Conservation (phyloP, 2,888 invertebrate genomes). For the Odiellus spinosus region DNA sequence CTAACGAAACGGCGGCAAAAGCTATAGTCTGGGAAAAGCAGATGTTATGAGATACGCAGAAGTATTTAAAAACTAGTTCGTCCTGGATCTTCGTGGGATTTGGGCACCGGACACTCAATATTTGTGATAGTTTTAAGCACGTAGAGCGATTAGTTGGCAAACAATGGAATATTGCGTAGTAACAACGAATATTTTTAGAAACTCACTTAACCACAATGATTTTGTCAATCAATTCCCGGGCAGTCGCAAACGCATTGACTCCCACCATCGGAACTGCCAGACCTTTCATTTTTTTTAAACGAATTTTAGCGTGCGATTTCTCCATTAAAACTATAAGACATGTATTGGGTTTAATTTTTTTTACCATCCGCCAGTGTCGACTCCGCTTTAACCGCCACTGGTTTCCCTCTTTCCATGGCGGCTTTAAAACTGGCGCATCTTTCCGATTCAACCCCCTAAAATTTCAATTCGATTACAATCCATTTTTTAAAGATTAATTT, state of each 20-base stretch:
- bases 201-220: slow-evolving; percentile 52
- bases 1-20: too few species aligned
- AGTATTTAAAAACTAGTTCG: too few species aligned
- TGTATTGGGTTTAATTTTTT: too few species aligned
- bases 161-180: not conserved
- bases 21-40: too few species aligned
- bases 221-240: slow-evolving; percentile 54
- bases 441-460: slow-evolving; percentile 77
- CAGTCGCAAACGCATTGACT: slow-evolving; percentile 63
- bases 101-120: too few species aligned
- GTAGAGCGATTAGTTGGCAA: not conserved
- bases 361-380: slow-evolving; percentile 70
- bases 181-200: not conserved
- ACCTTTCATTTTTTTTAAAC: slow-evolving; percentile 24
- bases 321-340: too few species aligned
- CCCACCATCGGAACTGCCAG: slow-evolving; percentile 75
- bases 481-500: too few species aligned
- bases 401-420: slow-evolving; percentile 51
- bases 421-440: slow-evolving; percentile 69
- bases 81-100: too few species aligned
- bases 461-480: too few species aligned
- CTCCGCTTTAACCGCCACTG: slow-evolving; percentile 46
- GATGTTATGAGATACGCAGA: too few species aligned
- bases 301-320: too few species aligned
- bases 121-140: not conserved